Evolutionary conservation across 2,797 vertebrate species (phyloP).

Genomic region (Peromyscus attwateri): DNA sequence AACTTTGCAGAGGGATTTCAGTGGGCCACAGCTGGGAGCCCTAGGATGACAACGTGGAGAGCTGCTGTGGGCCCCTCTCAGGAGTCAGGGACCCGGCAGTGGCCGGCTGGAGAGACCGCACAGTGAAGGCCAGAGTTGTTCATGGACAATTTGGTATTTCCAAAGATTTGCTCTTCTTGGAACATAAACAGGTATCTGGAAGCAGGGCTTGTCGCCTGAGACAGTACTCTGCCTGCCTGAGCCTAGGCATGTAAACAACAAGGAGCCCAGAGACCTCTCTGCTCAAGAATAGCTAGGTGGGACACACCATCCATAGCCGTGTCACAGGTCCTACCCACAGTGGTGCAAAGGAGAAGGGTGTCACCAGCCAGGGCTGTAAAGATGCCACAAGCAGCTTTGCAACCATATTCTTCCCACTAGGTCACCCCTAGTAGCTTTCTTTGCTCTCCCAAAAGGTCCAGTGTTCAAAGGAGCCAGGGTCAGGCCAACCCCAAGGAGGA

Average conservation of each 20-base stretch:
- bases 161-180: background rate
- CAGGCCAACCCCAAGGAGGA: background rate
- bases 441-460: background rate
- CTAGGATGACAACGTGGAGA: no score
- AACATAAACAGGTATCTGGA: background rate
- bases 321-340: rapidly evolving
- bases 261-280: rapidly evolving
- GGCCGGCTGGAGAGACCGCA: background rate
- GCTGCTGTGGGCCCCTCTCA: rapidly evolving
- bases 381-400: background rate
- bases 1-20: background rate
- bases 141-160: background rate
- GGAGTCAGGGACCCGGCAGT: background rate
- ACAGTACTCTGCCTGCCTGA: background rate
- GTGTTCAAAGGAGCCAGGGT: background rate
- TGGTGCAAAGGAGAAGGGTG: background rate
- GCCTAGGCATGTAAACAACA: background rate
- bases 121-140: background rate
- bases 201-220: background rate
- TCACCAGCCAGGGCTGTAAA: background rate
- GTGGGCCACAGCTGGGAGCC: background rate
- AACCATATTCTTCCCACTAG: no score
- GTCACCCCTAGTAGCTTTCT: background rate
- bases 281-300: background rate
- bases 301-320: background rate